Conservation (phyloP, 2,888 invertebrate genomes). For the Diaprepes abbreviatus region DNA sequence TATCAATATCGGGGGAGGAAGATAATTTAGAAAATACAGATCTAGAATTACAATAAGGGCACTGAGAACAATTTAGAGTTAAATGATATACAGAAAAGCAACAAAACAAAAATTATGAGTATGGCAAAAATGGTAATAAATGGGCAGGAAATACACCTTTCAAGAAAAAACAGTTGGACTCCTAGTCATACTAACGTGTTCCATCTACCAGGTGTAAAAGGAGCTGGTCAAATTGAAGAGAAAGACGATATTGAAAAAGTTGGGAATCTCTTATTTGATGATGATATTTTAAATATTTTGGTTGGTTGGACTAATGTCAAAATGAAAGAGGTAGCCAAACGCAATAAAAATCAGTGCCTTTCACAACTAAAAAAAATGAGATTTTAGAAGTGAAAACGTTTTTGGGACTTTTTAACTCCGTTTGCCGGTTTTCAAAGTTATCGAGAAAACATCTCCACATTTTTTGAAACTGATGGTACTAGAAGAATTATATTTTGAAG, state of each 20-base stretch:
- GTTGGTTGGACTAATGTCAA: background rate
- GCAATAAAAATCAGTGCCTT: background rate
- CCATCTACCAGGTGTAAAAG: background rate
- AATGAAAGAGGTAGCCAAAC: background rate
- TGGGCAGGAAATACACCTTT: background rate
- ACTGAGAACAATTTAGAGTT: background rate
- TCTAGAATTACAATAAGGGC: background rate
- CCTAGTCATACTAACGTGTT: background rate
- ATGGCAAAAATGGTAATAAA: constrained; percentile 1
- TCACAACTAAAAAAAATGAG: background rate
- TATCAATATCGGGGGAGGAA: background rate
- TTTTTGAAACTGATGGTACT: too few relatives aligned
- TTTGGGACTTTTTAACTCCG: too few relatives aligned
- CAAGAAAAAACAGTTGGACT: background rate
- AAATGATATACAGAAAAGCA: background rate
- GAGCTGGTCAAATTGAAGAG: background rate
- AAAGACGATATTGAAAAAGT: background rate
- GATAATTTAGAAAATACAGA: background rate
- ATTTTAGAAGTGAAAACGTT: background rate
- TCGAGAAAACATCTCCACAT: too few relatives aligned
- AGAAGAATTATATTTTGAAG: too few relatives aligned
- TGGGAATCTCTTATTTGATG: background rate
- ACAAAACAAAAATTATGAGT: background rate
- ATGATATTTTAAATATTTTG: background rate
- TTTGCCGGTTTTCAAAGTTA: too few relatives aligned